Evolutionary conservation across 2,113 vertebrate species (phyloP).

Genomic region (Irena cyanogastra): DNA sequence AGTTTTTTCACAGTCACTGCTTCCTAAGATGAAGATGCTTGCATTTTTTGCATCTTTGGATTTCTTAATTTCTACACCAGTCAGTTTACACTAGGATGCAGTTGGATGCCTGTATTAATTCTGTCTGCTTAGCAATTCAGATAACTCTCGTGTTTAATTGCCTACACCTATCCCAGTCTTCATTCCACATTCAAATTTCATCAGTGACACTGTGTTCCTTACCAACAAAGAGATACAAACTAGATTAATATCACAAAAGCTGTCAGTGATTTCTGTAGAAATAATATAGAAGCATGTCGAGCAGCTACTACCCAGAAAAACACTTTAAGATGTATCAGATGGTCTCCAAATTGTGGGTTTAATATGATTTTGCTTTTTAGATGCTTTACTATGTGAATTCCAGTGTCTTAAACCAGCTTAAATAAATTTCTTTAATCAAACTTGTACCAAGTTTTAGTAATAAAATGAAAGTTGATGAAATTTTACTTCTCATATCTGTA

Average conservation of each 20-base stretch:
- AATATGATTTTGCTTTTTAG: neutral
- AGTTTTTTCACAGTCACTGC: neutral
- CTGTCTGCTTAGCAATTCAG: neutral
- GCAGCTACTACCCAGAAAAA: neutral
- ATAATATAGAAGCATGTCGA: neutral
- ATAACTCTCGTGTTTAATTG: neutral
- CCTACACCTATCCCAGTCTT: neutral
- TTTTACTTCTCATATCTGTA: neutral
- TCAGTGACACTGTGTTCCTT: neutral
- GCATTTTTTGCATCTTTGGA: accelerated
- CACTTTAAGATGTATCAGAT: neutral
- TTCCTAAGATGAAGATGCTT: neutral
- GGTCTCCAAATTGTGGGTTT: neutral
- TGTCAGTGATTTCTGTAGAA: neutral
- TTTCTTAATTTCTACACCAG: neutral
- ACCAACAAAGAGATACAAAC: neutral
- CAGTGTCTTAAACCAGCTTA: neutral
- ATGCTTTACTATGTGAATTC: neutral
- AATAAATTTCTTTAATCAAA: neutral
- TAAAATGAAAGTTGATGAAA: neutral
- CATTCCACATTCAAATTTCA: neutral
- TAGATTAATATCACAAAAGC: neutral
- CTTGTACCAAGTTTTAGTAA: neutral
- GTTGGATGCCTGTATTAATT: neutral
- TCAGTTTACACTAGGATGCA: neutral